Evolutionary conservation across 2,888 invertebrate genomes (phyloP), one percentile per base, ranked within the genome.

Genomic region (Drosophila maculinotata): DNA sequence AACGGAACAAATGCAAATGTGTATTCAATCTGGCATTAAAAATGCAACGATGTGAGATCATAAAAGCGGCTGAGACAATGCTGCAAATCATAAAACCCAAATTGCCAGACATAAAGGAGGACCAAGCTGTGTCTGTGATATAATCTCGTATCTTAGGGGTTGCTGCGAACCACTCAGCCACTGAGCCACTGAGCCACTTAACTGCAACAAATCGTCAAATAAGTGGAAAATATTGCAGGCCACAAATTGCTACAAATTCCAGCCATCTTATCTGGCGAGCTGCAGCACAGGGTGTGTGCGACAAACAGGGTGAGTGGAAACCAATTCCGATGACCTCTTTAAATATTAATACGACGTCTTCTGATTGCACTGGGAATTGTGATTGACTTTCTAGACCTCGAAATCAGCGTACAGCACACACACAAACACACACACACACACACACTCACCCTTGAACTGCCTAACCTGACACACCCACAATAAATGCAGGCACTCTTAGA

Each of bases 351-450:
- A 78, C 83, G 87, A 59, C 81, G 83, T 82, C 79, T 72, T 84
- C 87, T 90, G 89, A 89, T 89, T 89, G 89, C 85, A 82, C 79
- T 83, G 89, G 89, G 89, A 89, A 89, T 89, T 89, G 86, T 88
- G 90, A 90, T 89, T 89, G 89, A 89, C 90, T 89, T 90, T 88
- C 85, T 87, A 82, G 87, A 82, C 74, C 76, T 67, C 45, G 38
- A 59, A 59, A 59, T 59, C 59, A 45, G 59, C 25, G 51, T 14
- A 41, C 20, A 45, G 28, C 44, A 38, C 59, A 62, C 38, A 42
- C 62, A 36, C 44, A 35, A 44, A 53, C n/a, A 25, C 20, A 15
- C 14, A 14, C 42, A 35, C 23, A 23, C 12, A 26, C 42, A 15
- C 25, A 20, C 45, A 56, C 48, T 52, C 59, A 45, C 62, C 57